phyloP scores from a whole-genome alignment of 1,140 invertebrate genomes.

The Bilobella aurantiaca region DNA sequence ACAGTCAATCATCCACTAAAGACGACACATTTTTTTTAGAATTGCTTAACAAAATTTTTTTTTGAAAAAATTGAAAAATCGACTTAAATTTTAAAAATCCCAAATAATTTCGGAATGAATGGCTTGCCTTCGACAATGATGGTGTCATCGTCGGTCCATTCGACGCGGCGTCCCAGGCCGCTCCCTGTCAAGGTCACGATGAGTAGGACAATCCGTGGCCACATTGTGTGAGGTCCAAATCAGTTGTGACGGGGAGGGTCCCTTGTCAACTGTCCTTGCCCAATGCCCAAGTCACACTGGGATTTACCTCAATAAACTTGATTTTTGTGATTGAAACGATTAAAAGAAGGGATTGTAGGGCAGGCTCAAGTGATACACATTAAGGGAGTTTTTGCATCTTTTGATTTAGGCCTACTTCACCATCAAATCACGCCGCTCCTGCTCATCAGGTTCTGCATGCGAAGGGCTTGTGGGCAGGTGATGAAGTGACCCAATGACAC shows the following conservation, averaged over 20 bases:
- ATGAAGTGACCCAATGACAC: slow-evolving; percentile 3
- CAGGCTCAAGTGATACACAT: background rate
- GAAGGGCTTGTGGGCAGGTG: background rate
- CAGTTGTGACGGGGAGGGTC: background rate
- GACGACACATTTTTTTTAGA: no score
- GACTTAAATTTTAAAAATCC: no score
- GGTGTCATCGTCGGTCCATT: slow-evolving; percentile 9
- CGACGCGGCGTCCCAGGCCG: background rate
- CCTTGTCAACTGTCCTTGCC: background rate
- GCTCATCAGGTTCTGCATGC: background rate
- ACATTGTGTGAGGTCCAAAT: background rate
- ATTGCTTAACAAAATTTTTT: no score
- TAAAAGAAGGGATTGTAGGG: no score
- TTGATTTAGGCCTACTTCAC: background rate
- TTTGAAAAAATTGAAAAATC: no score
- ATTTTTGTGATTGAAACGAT: no score
- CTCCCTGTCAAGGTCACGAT: background rate
- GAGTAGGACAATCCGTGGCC: slow-evolving; percentile 2
- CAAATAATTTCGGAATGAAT: background rate
- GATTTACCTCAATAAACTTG: background rate
- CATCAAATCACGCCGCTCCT: background rate
- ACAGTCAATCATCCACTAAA: no score
- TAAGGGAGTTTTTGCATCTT: background rate
- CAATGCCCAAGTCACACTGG: background rate
- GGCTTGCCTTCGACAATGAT: slow-evolving; percentile 6